A percentile compares a stretch with the other conserved stretches of the same genome.
Evolutionary conservation across 2,797 vertebrate species (phyloP).

Genomic region (Zalophus californianus): DNA sequence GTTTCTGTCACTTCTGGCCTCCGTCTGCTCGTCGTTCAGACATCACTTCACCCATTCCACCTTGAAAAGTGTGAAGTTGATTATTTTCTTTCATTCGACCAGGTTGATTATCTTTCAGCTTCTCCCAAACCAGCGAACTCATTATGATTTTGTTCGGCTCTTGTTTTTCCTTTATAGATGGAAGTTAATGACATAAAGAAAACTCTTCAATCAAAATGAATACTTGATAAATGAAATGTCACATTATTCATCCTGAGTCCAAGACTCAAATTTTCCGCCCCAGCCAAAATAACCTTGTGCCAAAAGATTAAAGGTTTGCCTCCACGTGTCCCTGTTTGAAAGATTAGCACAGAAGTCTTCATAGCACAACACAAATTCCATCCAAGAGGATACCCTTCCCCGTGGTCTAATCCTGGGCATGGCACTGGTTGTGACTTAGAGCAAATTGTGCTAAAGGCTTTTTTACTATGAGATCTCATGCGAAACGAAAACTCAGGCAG

Average conservation of each 20-base stretch:
- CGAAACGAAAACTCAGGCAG: slow-evolving; percentile 91
- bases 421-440: slow-evolving; percentile 88
- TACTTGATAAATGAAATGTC: slow-evolving; percentile 85
- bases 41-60: slow-evolving; percentile 3
- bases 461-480: slow-evolving; percentile 89
- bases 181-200: slow-evolving; percentile 99
- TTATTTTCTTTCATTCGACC: slow-evolving; percentile 21
- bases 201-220: slow-evolving; percentile 96
- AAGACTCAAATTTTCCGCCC: slow-evolving; percentile 88
- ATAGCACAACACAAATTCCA: slow-evolving; percentile 91
- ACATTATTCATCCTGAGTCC: slow-evolving; percentile 88
- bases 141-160: slow-evolving; percentile 55
- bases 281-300: slow-evolving; percentile 96
- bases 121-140: slow-evolving; percentile 4
- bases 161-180: slow-evolving; percentile 90
- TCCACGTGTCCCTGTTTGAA: slow-evolving; percentile 88
- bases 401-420: slow-evolving; percentile 81
- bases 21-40: background rate
- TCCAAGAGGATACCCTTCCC: slow-evolving; percentile 84
- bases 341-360: slow-evolving; percentile 90
- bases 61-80: background rate
- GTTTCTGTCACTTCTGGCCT: background rate
- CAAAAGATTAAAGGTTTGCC: slow-evolving; percentile 94
- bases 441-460: slow-evolving; percentile 90
- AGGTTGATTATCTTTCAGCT: slow-evolving; percentile 32